Base-by-base conservation (phyloP, 2,113 vertebrate species). In the Syrrhaptes paradoxus region DNA sequence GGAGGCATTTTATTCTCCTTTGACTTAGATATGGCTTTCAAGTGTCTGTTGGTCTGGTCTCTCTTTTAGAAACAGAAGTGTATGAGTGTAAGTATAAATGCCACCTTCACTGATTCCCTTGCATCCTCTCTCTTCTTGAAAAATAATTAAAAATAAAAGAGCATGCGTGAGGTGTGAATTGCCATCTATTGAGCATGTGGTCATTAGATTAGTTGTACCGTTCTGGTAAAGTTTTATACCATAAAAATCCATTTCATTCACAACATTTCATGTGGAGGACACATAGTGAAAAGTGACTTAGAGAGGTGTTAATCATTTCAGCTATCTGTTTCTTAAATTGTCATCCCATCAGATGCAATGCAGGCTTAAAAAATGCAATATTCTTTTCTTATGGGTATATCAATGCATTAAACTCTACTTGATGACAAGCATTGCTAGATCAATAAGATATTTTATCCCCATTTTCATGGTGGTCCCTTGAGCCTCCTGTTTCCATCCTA, bases 401-500 rank as follows among this genome's bases (percentile, higher is more conserved):
- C 74, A 89, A 34, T 61, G 46, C 61, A 87, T 94, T 97, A 84
- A 96, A 95, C 21, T 94, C 52, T 66, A 93, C 87, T 95, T 96
- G 31, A 57, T 95, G 91, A 97, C 91, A 92, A 91, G 10, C 85
- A 38, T 8, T 65, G 36, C 61, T 75, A 82, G 94, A 98, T 98
- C 98, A 95, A 97, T 98, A 97, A 95, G 67, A 95, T 82, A 94
- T 98, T 97, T 98, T 90, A 88, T 91, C 91, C 65, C 93, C 81
- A 83, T 95, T 94, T 96, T 96, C 85, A 52, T 97, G 76, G 62
- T 80, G 41, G 57, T 95, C 94, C 68, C 93, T 75, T 78, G 95
- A 96, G 85, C 20, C 41, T 95, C 17, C 62, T 57, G 43, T 92
- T 96, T 96, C 94, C 55, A 89, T 81, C 24, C 61, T n/a, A 94